A percentile compares a stretch with the other conserved stretches of the same genome.
Evolutionary conservation across 2,888 invertebrate species (phyloP).

Genomic region (Drosophila suboccidentalis): DNA sequence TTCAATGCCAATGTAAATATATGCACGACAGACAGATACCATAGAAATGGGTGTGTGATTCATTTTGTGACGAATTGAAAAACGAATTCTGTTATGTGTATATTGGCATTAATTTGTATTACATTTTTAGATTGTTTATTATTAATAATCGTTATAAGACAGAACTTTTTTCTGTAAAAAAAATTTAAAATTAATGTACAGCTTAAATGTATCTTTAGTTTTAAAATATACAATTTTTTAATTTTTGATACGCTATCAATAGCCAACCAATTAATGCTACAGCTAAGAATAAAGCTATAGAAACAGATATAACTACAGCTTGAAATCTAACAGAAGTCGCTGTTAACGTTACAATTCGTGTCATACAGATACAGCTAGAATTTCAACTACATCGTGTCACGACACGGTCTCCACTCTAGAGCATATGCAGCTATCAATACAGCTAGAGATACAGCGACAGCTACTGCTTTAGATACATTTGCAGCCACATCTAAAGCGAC

Average conservation of each 20-base stretch:
- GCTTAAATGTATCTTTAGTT: too few species aligned
- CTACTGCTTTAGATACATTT: conserved; percentile 9
- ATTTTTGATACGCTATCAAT: too few species aligned
- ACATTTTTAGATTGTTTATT: too few species aligned
- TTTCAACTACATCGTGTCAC: not conserved
- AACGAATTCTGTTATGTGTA: not conserved
- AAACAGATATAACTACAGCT: not conserved
- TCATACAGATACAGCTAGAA: not conserved
- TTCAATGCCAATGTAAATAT: conserved; percentile 42
- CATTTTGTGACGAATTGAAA: not conserved
- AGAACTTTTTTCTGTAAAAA: too few species aligned
- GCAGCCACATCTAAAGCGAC: conserved; percentile 5
- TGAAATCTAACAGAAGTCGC: not conserved
- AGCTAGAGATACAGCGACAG: not conserved
- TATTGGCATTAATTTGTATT: too few species aligned
- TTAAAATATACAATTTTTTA: too few species aligned
- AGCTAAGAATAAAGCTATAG: too few species aligned
- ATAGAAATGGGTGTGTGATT: not conserved
- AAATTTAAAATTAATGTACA: too few species aligned
- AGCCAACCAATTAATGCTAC: too few species aligned
- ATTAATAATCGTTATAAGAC: too few species aligned
- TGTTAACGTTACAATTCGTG: too few species aligned
- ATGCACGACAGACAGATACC: not conserved
- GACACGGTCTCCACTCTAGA: not conserved
- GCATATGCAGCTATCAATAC: not conserved